phyloP scores from a whole-genome alignment of 2,888 invertebrate genomes.

The Aspidiotus destructor region DNA sequence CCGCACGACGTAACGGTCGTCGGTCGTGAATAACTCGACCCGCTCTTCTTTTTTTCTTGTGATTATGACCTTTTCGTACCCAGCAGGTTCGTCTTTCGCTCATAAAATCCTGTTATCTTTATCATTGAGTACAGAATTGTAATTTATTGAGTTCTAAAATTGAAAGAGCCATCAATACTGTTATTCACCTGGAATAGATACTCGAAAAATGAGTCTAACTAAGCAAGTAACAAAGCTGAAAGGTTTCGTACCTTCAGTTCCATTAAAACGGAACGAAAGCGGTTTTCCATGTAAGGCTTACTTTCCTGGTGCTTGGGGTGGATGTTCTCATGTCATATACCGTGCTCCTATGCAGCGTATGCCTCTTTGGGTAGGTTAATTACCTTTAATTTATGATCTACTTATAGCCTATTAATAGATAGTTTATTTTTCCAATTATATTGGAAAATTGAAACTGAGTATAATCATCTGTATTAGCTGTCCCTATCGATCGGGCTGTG shows the following conservation, averaged over 20 bases:
- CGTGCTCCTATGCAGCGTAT: slow-evolving; percentile 14
- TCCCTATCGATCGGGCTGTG: not conserved
- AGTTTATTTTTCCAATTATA: not conserved
- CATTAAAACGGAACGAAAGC: not conserved
- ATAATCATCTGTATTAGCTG: not conserved
- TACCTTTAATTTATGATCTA: not conserved
- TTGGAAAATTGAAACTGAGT: not conserved
- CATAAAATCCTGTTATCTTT: too few relatives aligned
- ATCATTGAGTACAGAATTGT: too few relatives aligned
- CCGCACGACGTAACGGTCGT: too few relatives aligned
- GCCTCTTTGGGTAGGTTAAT: slow-evolving; percentile 12
- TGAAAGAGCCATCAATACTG: too few relatives aligned
- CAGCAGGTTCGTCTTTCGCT: too few relatives aligned
- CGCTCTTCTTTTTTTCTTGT: too few relatives aligned
- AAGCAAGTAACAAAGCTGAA: slow-evolving; percentile 10
- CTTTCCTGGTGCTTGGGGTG: not conserved
- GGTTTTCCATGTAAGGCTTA: too few relatives aligned
- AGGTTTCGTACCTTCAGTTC: slow-evolving; percentile 3
- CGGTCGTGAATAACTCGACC: too few relatives aligned
- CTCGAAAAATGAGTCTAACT: slow-evolving; percentile 11
- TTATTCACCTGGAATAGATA: too few relatives aligned
- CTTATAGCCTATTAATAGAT: not conserved
- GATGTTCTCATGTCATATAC: slow-evolving; percentile 16
- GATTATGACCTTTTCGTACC: too few relatives aligned
- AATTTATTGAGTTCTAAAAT: too few relatives aligned